Evolutionary conservation across 2,888 invertebrate genomes (phyloP).

Genomic region (Eupeodes luniger): DNA sequence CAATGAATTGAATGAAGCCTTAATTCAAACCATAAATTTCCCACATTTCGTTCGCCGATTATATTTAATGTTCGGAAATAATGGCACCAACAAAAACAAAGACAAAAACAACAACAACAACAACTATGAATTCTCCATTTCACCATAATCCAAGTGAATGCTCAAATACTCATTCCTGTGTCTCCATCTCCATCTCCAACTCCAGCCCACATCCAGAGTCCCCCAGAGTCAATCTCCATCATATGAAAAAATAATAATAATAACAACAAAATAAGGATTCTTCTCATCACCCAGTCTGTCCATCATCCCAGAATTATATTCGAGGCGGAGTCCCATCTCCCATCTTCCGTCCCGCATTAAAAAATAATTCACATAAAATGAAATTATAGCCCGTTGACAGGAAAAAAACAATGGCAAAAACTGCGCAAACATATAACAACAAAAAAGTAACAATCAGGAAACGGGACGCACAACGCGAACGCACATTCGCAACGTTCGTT

Average conservation of each 20-base stretch:
- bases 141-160: slow-evolving; percentile 47
- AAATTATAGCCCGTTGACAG: slow-evolving; percentile 73
- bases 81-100: slow-evolving; percentile 2
- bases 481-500: slow-evolving; percentile 21
- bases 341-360: slow-evolving; percentile 39
- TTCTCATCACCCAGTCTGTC: slow-evolving; percentile 52
- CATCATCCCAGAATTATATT: slow-evolving; percentile 60
- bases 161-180: slow-evolving; percentile 45
- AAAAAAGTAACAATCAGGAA: slow-evolving; percentile 59
- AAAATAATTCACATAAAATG: slow-evolving; percentile 66
- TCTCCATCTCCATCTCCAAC: neutral
- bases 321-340: slow-evolving; percentile 45
- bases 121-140: slow-evolving; percentile 54
- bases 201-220: neutral
- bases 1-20: slow-evolving; percentile 43
- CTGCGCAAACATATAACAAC: slow-evolving; percentile 27
- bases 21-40: slow-evolving; percentile 60
- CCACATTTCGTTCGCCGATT: slow-evolving; percentile 67
- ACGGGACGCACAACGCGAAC: slow-evolving; percentile 51
- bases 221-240: neutral
- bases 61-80: slow-evolving; percentile 48
- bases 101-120: slow-evolving; percentile 16
- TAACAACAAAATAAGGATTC: slow-evolving; percentile 21
- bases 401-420: slow-evolving; percentile 40
- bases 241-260: slow-evolving; percentile 15